These are phyloP conservation scores for Nycteola revayana DNA, from an alignment of 2,888 invertebrate genomes.

Conservation along the genomic window DNA sequence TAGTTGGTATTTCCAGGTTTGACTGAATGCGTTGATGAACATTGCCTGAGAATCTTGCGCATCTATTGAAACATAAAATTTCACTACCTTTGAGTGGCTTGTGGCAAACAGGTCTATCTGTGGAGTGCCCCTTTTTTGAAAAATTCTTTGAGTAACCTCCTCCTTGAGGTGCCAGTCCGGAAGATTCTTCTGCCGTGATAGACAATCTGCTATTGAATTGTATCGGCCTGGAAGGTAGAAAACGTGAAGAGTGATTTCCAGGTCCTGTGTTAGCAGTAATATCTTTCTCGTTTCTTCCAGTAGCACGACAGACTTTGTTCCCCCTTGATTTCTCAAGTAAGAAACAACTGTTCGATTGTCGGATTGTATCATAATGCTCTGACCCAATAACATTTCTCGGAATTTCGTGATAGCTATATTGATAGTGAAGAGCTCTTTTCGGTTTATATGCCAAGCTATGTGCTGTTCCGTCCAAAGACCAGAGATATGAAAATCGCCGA, in stretches of 20 bases:
- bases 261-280: background rate
- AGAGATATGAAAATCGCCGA: slow-evolving; percentile 2
- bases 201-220: slow-evolving; percentile 25
- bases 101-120: slow-evolving; percentile 11
- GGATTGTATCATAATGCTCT: slow-evolving; percentile 18
- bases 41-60: background rate
- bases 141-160: slow-evolving; percentile 4
- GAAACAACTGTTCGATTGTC: slow-evolving; percentile 29
- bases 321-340: slow-evolving; percentile 26
- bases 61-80: slow-evolving; percentile 1
- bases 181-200: slow-evolving; percentile 14
- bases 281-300: slow-evolving; percentile 4
- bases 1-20: background rate
- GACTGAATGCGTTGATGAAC: slow-evolving; percentile 4
- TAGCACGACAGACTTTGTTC: slow-evolving; percentile 6
- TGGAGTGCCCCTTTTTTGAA: slow-evolving; percentile 12
- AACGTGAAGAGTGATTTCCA: slow-evolving; percentile 2
- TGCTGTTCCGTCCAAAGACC: slow-evolving; percentile 18
- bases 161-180: slow-evolving; percentile 25
- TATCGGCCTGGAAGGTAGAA: slow-evolving; percentile 28
- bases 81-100: background rate
- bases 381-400: background rate
- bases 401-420: slow-evolving; percentile 6
- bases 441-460: slow-evolving; percentile 25
- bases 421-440: slow-evolving; percentile 25